These are phyloP conservation scores for Hippocampus kuda DNA, from an alignment of 2,797 vertebrate genomes.

Conservation along the genomic window DNA sequence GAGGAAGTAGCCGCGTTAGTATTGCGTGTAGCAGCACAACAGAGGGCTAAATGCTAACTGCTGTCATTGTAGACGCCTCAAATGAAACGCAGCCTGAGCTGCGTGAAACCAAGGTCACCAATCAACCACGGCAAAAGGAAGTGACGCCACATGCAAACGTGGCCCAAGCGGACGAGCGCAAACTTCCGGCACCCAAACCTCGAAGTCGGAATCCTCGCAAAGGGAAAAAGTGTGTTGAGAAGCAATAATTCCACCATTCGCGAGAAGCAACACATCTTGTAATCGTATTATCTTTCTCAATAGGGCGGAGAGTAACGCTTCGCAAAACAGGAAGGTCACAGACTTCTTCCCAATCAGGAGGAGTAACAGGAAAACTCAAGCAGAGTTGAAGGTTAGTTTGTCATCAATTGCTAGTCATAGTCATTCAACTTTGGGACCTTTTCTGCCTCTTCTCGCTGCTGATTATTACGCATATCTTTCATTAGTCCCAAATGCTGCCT, in stretches of 20 bases:
- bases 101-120: neutral
- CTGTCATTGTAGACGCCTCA: neutral
- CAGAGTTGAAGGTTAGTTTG: constrained; percentile 76
- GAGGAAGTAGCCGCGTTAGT: constrained; percentile 2
- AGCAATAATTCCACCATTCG: constrained; percentile 9
- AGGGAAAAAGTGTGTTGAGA: constrained; percentile 64
- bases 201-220: constrained; percentile 57
- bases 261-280: too few relatives aligned
- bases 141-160: constrained; percentile 14
- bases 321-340: constrained; percentile 84
- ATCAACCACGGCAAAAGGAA: neutral
- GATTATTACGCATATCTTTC: neutral
- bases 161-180: constrained; percentile 16
- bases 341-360: constrained; percentile 87
- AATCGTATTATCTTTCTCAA: constrained; percentile 8
- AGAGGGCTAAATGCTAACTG: neutral
- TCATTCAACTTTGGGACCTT: neutral
- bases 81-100: constrained; percentile 36
- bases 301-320: constrained; percentile 71
- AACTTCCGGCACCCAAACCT: constrained; percentile 41
- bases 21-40: neutral
- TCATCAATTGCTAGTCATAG: neutral
- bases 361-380: constrained; percentile 85
- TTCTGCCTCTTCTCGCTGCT: neutral
- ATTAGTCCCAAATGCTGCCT: neutral